phyloP scores from a whole-genome alignment of 2,797 vertebrate genomes.

The Platyrinchus mystaceus region DNA sequence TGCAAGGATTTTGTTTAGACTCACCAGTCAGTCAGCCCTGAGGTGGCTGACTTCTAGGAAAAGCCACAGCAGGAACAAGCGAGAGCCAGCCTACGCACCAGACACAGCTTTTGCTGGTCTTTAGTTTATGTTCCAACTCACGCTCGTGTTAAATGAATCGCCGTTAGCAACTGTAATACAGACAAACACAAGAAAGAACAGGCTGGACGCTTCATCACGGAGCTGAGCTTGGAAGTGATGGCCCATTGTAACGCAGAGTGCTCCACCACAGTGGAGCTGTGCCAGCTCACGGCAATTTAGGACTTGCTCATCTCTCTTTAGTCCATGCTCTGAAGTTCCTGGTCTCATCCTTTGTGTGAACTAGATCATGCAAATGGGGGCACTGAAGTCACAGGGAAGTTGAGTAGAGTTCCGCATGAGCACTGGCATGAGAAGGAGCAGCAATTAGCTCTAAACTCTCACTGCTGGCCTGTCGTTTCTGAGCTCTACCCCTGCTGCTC shows the following conservation, averaged over 20 bases:
- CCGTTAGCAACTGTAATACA: background rate
- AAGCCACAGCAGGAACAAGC: background rate
- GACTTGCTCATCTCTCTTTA: background rate
- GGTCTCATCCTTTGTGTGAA: background rate
- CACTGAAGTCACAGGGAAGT: background rate
- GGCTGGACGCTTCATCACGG: background rate
- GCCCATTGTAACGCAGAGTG: background rate
- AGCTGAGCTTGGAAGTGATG: background rate
- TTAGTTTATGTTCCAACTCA: background rate
- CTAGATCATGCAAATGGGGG: background rate
- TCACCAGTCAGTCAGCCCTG: background rate
- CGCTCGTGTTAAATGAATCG: background rate
- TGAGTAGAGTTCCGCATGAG: background rate
- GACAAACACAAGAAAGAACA: background rate
- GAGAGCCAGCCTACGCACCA: background rate
- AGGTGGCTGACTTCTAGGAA: conserved; percentile 6
- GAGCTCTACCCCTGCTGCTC: background rate
- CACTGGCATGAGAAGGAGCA: background rate
- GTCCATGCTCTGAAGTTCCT: background rate
- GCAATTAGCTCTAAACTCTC: conserved; percentile 15
- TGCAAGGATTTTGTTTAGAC: background rate
- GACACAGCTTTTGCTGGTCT: background rate
- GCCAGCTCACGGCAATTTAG: background rate
- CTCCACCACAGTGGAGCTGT: background rate
- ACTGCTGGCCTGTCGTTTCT: background rate